Conservation (phyloP, 2,113 vertebrate species). For the Aldabrachelys gigantea region DNA sequence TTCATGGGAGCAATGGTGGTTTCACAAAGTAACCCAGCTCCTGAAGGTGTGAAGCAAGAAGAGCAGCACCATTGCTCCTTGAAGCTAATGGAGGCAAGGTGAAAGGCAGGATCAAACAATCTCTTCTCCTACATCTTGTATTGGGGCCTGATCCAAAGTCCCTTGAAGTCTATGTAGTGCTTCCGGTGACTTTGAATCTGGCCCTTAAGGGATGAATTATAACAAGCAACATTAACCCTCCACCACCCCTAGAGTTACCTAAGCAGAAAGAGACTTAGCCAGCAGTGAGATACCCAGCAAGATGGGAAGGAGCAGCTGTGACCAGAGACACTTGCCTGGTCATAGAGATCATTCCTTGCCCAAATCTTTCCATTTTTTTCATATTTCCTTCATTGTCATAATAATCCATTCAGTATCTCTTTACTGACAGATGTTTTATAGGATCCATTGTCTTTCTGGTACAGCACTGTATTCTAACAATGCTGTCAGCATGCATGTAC, state of each 20-base stretch:
- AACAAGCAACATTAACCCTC: background rate
- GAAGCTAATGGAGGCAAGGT: constrained; percentile 1
- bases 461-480: background rate
- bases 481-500: background rate
- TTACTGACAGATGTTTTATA: background rate
- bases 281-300: background rate
- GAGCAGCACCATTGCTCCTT: background rate
- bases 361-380: background rate
- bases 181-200: background rate
- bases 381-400: background rate
- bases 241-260: background rate
- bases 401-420: background rate
- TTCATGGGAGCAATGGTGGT: too few species aligned
- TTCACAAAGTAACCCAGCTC: background rate
- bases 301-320: background rate
- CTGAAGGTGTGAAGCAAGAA: background rate
- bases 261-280: background rate
- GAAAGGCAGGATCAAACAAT: background rate
- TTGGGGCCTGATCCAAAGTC: background rate
- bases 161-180: background rate
- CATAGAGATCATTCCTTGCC: background rate
- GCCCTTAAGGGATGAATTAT: background rate
- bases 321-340: too few species aligned
- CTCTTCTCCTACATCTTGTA: constrained; percentile 1
- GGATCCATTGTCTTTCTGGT: background rate